Evolutionary conservation across 1,140 invertebrate genomes (phyloP), one percentile per base, ranked within the genome.

Genomic region (Achatina immaculata): DNA sequence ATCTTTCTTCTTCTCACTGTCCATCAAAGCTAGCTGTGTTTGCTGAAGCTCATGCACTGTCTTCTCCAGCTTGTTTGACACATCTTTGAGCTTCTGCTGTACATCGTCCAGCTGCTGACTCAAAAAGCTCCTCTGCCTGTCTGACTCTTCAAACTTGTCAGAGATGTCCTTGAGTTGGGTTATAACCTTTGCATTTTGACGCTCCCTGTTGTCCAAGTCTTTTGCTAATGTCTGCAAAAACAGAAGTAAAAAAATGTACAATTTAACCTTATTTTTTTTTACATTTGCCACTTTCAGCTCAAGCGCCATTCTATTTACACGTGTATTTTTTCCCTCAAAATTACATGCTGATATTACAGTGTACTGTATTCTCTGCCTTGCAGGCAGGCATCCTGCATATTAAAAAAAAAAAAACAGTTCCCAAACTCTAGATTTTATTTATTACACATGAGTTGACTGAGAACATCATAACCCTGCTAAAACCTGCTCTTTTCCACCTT

Each of bases 181-280:
- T 66, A 90, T 88, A 21, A 90, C 78, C 66, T 89, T 89, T n/a
- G 88, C 88, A 80, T 83, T 86, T 34, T 89, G 87, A 45, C 87
- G 88, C 58, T 91, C 90, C 48, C 88, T 80, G 76, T 87, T 90
- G 72, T 91, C 90, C 48, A 91, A 68, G 69, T 90, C 90, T 82
- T 88, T 89, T 55, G 87, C 85, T 36, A 91, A 72, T 40, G 87
- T 88, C 89, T 90, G 85, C 58, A 85, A 80, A n/a, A n/a, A n/a
- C n/a, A n/a, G n/a, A n/a, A n/a, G n/a, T 75, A 48, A 78, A 31
- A 65, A 38, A 16, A 72, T 14, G 65, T 19, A 21, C 14, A 68
- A 21, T 68, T n/a, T n/a, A n/a, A n/a, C n/a, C n/a, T n/a, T n/a
- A n/a, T n/a, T n/a, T n/a, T n/a, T n/a, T n/a, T n/a, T n/a, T n/a